Percentiles rank a stretch among this genome's conserved stretches.
Evolutionary conservation across 2,888 invertebrate genomes (phyloP).

Genomic region (Hirtodrosophila histrioides): DNA sequence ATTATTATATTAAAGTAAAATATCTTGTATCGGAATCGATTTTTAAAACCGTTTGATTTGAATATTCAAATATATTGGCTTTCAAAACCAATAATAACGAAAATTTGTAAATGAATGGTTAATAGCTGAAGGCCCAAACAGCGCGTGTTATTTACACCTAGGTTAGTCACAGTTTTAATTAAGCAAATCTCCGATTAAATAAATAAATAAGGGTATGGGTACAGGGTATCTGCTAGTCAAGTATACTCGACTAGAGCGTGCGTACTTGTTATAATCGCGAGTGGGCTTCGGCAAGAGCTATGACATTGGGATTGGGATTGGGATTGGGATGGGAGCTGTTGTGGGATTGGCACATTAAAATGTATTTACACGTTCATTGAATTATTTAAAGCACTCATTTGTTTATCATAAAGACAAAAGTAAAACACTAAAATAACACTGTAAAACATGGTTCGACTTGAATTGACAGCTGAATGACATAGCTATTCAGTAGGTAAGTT

Average conservation of each 20-base stretch:
- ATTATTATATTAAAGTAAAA: too few species aligned
- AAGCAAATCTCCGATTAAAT: background rate
- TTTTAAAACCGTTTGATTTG: too few species aligned
- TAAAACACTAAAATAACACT: constrained; percentile 20
- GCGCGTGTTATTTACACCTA: too few species aligned
- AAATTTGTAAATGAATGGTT: too few species aligned
- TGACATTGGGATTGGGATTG: constrained; percentile 28
- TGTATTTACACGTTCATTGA: constrained; percentile 75
- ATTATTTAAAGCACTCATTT: constrained; percentile 52
- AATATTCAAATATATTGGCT: too few species aligned
- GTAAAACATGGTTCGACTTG: constrained; percentile 41
- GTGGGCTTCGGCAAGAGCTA: constrained; percentile 38
- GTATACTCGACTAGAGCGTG: background rate
- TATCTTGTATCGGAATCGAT: too few species aligned
- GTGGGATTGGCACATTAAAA: constrained; percentile 66
- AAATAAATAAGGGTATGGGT: too few species aligned
- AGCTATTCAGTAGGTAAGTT: constrained; percentile 18
- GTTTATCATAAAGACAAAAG: constrained; percentile 30
- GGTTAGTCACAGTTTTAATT: too few species aligned
- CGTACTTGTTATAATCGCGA: constrained; percentile 31
- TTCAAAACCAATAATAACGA: too few species aligned
- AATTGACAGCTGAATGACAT: constrained; percentile 67
- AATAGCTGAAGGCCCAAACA: too few species aligned
- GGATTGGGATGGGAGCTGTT: constrained; percentile 24
- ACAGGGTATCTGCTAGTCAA: background rate